Evolutionary conservation across 2,797 vertebrate species (phyloP).

Genomic region (Macrochelys suwanniensis): DNA sequence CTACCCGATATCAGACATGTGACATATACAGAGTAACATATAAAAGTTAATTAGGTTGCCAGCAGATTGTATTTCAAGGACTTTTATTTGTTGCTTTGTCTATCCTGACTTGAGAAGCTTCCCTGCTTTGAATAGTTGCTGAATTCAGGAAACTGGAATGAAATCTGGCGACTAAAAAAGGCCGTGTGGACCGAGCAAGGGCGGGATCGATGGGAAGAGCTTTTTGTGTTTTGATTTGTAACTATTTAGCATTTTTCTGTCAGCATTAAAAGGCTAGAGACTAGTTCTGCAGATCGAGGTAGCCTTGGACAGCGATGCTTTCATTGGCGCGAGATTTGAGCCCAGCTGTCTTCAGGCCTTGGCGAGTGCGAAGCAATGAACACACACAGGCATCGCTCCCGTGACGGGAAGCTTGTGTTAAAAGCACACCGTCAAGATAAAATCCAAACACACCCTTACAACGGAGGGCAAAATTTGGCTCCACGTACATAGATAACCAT

Average conservation of each 20-base stretch:
- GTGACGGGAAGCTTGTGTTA: not conserved
- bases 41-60: not conserved
- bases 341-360: not conserved
- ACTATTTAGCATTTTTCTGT: not conserved
- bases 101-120: not conserved
- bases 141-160: constrained; percentile 11
- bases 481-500: not conserved
- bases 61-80: constrained; percentile 21
- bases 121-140: not conserved
- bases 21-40: not conserved
- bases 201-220: not conserved
- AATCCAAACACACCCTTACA: not conserved
- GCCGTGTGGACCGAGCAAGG: not conserved
- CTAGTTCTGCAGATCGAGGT: fast-evolving
- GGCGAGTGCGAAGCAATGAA: not conserved
- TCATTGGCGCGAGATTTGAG: not conserved
- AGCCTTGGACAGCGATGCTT: fast-evolving
- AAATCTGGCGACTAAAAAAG: not conserved
- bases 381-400: not conserved
- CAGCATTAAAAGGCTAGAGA: not conserved
- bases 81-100: not conserved
- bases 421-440: not conserved
- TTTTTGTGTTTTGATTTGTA: not conserved
- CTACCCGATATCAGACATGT: not conserved
- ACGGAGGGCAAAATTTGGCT: not conserved